phyloP scores from a whole-genome alignment of 2,888 invertebrate genomes.

The Gari tellinella region DNA sequence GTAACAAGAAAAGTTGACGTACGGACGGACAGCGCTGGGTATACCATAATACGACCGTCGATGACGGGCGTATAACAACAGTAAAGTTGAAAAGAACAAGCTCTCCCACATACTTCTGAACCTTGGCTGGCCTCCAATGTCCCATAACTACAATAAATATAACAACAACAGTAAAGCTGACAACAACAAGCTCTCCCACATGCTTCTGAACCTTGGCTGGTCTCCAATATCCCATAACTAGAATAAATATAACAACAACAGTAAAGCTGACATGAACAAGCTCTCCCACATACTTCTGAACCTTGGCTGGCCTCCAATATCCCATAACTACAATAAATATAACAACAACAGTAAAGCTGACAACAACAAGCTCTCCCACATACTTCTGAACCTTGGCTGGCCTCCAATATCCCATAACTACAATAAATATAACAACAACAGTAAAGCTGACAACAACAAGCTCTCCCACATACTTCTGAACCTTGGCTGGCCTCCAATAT shows the following conservation, averaged over 20 bases:
- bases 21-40: too few species aligned
- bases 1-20: too few species aligned
- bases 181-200: background rate
- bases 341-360: too few species aligned
- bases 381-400: conserved; percentile 98
- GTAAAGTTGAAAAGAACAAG: too few species aligned
- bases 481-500: conserved; percentile 99
- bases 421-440: conserved; percentile 47
- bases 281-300: conserved; percentile 99
- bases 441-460: too few species aligned
- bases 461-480: conserved; percentile 99
- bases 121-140: conserved; percentile 99
- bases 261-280: too few species aligned
- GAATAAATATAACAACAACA: too few species aligned
- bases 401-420: conserved; percentile 99
- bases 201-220: background rate
- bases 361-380: too few species aligned
- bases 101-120: conserved; percentile 99
- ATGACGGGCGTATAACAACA: too few species aligned
- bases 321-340: conserved; percentile 90
- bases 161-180: background rate
- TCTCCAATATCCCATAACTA: background rate
- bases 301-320: conserved; percentile 99
- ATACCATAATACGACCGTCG: too few species aligned
- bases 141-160: conserved; percentile 90